Percentiles rank a stretch among this genome's conserved stretches.
phyloP scores from a whole-genome alignment of 2,113 vertebrate species.

The Chaenocephalus aceratus region DNA sequence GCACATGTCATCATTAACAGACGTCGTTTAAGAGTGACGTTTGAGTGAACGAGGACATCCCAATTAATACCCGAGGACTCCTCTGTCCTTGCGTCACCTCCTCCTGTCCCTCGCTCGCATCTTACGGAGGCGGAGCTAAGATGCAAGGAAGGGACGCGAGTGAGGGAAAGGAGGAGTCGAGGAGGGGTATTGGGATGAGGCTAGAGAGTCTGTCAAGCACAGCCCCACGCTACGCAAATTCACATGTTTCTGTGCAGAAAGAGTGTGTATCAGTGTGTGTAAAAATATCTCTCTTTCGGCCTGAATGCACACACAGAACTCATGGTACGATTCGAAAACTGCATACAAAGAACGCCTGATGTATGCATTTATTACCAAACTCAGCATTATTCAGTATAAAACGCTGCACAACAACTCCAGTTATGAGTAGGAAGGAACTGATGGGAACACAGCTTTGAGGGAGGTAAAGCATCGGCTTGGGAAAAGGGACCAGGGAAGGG shows the following conservation, averaged over 20 bases:
- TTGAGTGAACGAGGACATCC: no score
- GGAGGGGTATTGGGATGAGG: no score
- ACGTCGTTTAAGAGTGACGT: no score
- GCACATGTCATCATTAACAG: no score
- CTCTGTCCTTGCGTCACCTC: no score
- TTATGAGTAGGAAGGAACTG: slow-evolving; percentile 46
- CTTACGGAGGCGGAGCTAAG: no score
- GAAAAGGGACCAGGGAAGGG: slow-evolving; percentile 52
- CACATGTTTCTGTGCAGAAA: slow-evolving; percentile 24
- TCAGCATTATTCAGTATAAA: slow-evolving; percentile 44
- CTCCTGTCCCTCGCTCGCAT: no score
- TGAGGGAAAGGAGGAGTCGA: no score
- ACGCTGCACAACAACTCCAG: slow-evolving; percentile 65
- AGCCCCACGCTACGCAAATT: slow-evolving; percentile 30
- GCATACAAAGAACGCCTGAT: slow-evolving; percentile 35
- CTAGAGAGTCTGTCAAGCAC: slow-evolving; percentile 1
- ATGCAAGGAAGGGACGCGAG: no score
- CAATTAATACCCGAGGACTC: no score
- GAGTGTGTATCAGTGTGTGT: not conserved
- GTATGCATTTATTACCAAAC: slow-evolving; percentile 49
- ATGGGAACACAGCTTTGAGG: slow-evolving; percentile 64
- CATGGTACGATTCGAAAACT: slow-evolving; percentile 15
- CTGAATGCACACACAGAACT: slow-evolving; percentile 8
- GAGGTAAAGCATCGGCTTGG: slow-evolving; percentile 58
- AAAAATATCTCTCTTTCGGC: not conserved